Percentiles rank a stretch among this genome's conserved stretches.
Conservation (phyloP, 2,888 invertebrate genomes). For the Chrysolina oricalcia region DNA sequence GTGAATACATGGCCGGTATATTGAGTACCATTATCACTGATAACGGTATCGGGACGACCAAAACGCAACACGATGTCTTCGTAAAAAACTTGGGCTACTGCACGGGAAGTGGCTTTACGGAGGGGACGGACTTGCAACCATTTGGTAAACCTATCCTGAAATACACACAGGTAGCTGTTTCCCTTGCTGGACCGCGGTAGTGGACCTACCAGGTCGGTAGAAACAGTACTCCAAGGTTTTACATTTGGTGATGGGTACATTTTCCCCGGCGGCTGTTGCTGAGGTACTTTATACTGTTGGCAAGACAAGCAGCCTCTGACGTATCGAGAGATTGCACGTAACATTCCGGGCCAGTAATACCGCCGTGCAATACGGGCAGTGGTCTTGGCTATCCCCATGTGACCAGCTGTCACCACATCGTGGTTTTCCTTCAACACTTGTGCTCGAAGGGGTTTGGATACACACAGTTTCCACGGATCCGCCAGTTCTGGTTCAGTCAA, state of each 20-base stretch:
- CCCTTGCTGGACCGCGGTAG: no score
- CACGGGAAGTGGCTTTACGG: neutral
- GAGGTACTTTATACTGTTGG: neutral
- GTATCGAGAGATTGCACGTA: no score
- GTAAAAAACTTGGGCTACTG: no score
- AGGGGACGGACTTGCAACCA: neutral
- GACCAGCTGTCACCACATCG: neutral
- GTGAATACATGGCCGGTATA: no score
- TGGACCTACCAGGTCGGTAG: neutral
- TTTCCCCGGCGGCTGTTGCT: neutral
- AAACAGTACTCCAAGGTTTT: neutral
- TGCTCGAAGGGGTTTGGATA: neutral
- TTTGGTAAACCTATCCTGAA: neutral
- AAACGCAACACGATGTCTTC: no score
- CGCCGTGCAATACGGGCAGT: no score
- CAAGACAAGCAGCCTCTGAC: neutral
- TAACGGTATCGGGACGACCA: no score
- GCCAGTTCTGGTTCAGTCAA: slow-evolving; percentile 28
- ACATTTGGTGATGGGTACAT: neutral
- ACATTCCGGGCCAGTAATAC: no score
- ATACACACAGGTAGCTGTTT: neutral
- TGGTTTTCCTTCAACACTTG: neutral
- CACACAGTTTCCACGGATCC: slow-evolving; percentile 41
- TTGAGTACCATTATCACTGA: no score
- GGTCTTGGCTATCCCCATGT: no score